phyloP scores from a whole-genome alignment of 2,888 invertebrate genomes.

The Melieria omissa region DNA sequence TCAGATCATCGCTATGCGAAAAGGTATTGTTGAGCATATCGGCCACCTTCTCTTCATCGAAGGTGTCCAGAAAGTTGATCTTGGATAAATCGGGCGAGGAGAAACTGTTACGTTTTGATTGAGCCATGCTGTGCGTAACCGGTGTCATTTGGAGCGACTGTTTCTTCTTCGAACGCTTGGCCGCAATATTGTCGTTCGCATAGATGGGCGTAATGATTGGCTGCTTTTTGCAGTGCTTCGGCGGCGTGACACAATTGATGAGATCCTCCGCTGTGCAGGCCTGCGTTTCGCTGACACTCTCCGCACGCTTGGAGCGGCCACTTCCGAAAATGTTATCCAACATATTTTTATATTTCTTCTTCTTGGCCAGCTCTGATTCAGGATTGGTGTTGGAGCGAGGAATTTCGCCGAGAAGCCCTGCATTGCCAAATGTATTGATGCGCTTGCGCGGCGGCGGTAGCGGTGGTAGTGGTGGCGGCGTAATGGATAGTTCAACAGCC shows the following conservation, averaged over 20 bases:
- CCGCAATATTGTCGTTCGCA: slow-evolving; percentile 39
- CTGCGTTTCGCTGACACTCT: slow-evolving; percentile 56
- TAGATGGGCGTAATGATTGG: slow-evolving; percentile 33
- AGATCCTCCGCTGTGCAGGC: slow-evolving; percentile 49
- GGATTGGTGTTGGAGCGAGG: slow-evolving; percentile 65
- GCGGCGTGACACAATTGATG: slow-evolving; percentile 38
- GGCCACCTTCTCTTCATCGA: slow-evolving; percentile 52
- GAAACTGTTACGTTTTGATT: slow-evolving; percentile 63
- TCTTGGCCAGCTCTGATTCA: slow-evolving; percentile 63
- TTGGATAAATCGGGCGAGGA: slow-evolving; percentile 66
- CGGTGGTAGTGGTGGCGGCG: slow-evolving; percentile 55
- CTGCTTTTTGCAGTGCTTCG: slow-evolving; percentile 21
- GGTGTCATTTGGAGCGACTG: slow-evolving; percentile 28
- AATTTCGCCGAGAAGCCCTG: slow-evolving; percentile 51
- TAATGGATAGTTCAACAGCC: slow-evolving; percentile 41
- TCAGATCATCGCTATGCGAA: slow-evolving; percentile 47
- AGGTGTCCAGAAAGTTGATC: slow-evolving; percentile 57
- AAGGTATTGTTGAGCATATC: slow-evolving; percentile 44
- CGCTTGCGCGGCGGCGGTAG: slow-evolving; percentile 63
- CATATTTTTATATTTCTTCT: slow-evolving; percentile 62
- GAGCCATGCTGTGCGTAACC: slow-evolving; percentile 1
- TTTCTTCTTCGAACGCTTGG: slow-evolving; percentile 34
- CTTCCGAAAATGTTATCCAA: slow-evolving; percentile 60
- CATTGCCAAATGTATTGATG: slow-evolving; percentile 62
- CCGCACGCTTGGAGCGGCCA: slow-evolving; percentile 56